Evolutionary conservation across 1,140 invertebrate genomes (phyloP).

Genomic region (Papilio dardanus): DNA sequence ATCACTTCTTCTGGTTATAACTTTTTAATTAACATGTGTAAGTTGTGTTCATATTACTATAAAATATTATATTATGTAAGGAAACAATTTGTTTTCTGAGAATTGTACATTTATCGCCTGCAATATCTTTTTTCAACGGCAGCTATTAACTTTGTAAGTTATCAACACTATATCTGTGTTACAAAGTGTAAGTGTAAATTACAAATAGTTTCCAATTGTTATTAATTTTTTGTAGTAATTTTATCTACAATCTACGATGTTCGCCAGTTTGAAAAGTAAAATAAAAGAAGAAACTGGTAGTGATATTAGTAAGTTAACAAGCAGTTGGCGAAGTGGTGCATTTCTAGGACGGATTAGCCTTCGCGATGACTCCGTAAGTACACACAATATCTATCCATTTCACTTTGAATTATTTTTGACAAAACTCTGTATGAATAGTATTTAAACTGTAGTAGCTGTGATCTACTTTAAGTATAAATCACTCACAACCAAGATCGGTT

Average conservation of each 20-base stretch:
- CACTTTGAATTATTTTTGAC: not conserved
- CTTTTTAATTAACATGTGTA: slow-evolving; percentile 16
- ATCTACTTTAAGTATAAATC: not conserved
- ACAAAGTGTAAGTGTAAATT: no score
- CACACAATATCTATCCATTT: not conserved
- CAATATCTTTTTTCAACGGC: slow-evolving; percentile 28
- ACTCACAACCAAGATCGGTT: not conserved
- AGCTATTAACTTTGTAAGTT: slow-evolving; percentile 50
- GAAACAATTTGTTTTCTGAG: slow-evolving; percentile 8
- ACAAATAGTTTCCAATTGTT: slow-evolving; percentile 42
- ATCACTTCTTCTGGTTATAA: not conserved
- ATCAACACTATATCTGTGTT: slow-evolving; percentile 48
- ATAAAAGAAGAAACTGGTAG: slow-evolving; percentile 79
- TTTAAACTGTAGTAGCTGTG: not conserved
- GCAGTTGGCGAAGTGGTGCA: slow-evolving; percentile 73
- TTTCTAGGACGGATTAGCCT: slow-evolving; percentile 72
- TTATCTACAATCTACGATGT: slow-evolving; percentile 57
- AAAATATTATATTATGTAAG: slow-evolving; percentile 26
- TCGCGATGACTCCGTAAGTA: slow-evolving; percentile 73
- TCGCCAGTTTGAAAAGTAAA: slow-evolving; percentile 78
- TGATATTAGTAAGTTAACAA: slow-evolving; percentile 75
- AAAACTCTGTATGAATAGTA: not conserved
- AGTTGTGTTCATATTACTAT: not conserved
- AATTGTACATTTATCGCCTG: not conserved
- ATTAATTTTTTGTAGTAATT: slow-evolving; percentile 45